Evolutionary conservation across 2,888 invertebrate genomes (phyloP), one percentile per base, ranked within the genome.

Genomic region (Cosmopolites sordidus): DNA sequence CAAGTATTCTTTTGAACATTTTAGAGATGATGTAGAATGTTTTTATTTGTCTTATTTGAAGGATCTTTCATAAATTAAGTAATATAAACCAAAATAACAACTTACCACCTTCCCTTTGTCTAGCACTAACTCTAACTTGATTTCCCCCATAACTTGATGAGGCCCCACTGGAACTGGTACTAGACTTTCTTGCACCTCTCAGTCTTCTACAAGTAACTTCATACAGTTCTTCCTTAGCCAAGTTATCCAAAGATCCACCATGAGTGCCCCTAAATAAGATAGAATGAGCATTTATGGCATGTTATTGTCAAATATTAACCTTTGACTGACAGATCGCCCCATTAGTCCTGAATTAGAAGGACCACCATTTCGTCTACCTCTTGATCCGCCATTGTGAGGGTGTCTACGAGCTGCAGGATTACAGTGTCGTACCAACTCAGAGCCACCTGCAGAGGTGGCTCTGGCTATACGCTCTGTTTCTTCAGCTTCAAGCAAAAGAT

Each of bases 401-500:
- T 59, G 59, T 40, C 62, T 52, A 12, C 61, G 60, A 43, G 73
- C 75, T 68, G 77, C 65, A 63, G 77, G 69, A 69, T 78, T 75
- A 58, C 71, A 73, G 58, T 75, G 72, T 1, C 75, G 69, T 2
- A 72, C 75, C 49, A 70, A 63, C 57, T 75, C 72, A 1, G 73
- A 71, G 43, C 76, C 75, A 49, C 76, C 75, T 54, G 75, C 71
- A 60, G 78, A 77, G 48, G 76, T 78, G 59, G 77, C 81, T 61
- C 77, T 74, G 59, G 78, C 76, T 61, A 79, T 80, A 58, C 83
- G 79, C 68, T 87, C 86, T 73, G 87, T 86, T 67, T 85, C 84
- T 72, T 89, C 88, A 60, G 83, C 89, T 71, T 87, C 83, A 68
- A 85, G 82, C 60, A 90, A 77, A 69, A 89, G 78, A 75, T 87